phyloP scores from a whole-genome alignment of 2,113 vertebrate species.

The Calypte anna region DNA sequence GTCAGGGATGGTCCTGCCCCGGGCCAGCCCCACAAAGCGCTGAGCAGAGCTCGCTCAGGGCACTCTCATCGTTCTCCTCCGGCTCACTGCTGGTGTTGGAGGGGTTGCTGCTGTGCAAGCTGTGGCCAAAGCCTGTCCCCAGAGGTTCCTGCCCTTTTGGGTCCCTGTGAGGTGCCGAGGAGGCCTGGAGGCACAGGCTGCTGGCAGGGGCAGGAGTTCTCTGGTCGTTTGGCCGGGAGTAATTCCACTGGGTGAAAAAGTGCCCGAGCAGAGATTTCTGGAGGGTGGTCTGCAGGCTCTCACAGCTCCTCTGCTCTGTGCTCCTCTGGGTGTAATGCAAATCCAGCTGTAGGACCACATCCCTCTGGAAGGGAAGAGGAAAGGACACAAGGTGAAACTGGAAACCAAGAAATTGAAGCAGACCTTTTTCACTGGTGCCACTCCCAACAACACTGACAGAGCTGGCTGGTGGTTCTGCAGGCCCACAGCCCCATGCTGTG shows the following conservation, averaged over 20 bases:
- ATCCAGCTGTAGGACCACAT: slow-evolving; percentile 80
- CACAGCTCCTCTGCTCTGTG: slow-evolving; percentile 72
- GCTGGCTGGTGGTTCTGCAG: not conserved
- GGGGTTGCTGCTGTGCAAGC: slow-evolving; percentile 40
- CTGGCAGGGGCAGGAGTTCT: not conserved
- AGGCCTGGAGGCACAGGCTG: not conserved
- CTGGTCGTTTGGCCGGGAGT: not conserved
- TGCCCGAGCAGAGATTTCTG: slow-evolving; percentile 79
- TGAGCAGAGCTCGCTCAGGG: slow-evolving; percentile 49
- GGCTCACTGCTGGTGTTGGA: slow-evolving; percentile 76
- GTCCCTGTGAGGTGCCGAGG: not conserved
- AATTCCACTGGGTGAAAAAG: slow-evolving; percentile 57
- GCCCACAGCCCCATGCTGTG: slow-evolving; percentile 58
- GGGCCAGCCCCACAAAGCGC: not conserved
- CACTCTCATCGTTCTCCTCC: slow-evolving; percentile 85
- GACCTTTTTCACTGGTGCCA: not conserved
- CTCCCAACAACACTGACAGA: not conserved
- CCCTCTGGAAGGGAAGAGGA: slow-evolving; percentile 62
- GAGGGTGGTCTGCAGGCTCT: slow-evolving; percentile 74
- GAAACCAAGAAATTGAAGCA: not conserved
- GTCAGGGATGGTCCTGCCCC: not conserved
- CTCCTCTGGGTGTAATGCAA: slow-evolving; percentile 77
- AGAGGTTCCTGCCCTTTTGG: slow-evolving; percentile 41
- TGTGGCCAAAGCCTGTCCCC: slow-evolving; percentile 64
- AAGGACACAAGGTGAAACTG: not conserved